phyloP scores from a whole-genome alignment of 2,113 vertebrate genomes.

The Tragelaphus buxtoni region DNA sequence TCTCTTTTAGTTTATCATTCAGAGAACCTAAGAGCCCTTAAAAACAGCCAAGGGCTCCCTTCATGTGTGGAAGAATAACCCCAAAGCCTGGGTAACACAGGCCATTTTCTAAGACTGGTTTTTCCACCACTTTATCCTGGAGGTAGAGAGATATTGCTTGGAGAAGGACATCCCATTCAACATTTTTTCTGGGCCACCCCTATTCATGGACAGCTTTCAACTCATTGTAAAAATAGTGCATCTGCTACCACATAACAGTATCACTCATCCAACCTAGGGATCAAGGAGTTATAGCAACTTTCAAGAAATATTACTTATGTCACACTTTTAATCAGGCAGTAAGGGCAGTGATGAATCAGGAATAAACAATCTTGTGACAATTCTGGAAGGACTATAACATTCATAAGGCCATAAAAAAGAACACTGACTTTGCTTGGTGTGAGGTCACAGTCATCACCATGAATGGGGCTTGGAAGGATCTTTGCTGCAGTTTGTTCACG shows the following conservation, averaged over 20 bases:
- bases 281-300: neutral
- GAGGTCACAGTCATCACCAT: neutral
- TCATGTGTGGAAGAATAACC: neutral
- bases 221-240: neutral
- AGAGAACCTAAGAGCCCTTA: neutral
- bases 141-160: neutral
- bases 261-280: neutral
- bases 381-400: neutral
- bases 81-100: neutral
- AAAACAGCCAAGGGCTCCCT: neutral
- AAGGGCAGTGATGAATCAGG: neutral
- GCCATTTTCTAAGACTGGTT: neutral
- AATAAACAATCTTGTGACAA: neutral
- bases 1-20: neutral
- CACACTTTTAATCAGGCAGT: neutral
- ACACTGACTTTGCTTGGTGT: neutral
- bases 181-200: neutral
- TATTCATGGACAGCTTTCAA: neutral
- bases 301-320: neutral
- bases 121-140: neutral
- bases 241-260: neutral
- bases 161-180: neutral
- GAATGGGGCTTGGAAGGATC: neutral
- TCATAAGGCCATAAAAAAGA: neutral
- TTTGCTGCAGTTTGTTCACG: neutral